phyloP scores from a whole-genome alignment of 2,797 vertebrate genomes.

The Sitta carolinensis region DNA sequence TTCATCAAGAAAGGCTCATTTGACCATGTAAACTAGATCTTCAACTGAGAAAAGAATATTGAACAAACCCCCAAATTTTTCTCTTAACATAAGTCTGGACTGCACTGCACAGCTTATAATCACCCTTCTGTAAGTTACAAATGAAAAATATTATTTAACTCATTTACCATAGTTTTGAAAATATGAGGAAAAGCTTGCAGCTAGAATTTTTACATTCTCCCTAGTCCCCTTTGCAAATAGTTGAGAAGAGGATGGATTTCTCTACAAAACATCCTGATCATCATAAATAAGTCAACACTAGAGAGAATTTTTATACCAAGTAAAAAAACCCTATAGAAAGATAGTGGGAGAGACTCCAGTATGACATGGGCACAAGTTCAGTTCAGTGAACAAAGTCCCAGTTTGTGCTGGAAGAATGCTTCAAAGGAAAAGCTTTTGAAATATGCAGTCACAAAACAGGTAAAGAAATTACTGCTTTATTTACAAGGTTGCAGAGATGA shows the following conservation, averaged over 20 bases:
- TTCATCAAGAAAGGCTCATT: background rate
- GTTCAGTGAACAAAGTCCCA: background rate
- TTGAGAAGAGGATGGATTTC: background rate
- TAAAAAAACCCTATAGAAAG: background rate
- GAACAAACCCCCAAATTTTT: background rate
- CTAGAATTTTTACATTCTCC: background rate
- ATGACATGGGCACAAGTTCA: background rate
- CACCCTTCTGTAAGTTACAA: background rate
- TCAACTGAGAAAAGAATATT: background rate
- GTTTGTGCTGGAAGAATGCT: background rate
- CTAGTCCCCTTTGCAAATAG: background rate
- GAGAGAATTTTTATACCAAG: background rate
- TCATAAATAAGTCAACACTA: background rate
- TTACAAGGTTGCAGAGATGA: background rate
- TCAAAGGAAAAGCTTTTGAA: background rate
- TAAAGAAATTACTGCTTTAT: background rate
- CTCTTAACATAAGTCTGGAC: background rate
- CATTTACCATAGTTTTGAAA: background rate
- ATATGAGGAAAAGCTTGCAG: background rate
- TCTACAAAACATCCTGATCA: background rate
- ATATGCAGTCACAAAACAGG: background rate
- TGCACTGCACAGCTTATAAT: background rate
- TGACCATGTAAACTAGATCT: background rate
- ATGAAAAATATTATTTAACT: background rate
- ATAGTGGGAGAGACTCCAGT: background rate